Conservation (phyloP, 2,888 invertebrate species). For the Dilophus febrilis region DNA sequence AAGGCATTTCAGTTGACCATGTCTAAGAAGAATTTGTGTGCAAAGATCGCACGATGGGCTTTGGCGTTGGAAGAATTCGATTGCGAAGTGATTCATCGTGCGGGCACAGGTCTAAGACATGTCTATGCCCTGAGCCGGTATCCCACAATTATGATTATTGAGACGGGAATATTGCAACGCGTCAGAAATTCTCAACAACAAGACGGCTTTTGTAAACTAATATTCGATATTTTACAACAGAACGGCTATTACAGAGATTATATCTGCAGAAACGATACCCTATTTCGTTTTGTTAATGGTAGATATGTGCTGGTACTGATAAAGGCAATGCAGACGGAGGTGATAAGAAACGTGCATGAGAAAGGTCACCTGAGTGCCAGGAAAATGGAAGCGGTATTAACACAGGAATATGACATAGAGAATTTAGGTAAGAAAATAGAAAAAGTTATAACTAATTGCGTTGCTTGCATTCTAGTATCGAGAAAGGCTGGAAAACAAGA, state of each 20-base stretch:
- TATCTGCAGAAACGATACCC: slow-evolving; percentile 7
- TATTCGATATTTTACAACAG: slow-evolving; percentile 9
- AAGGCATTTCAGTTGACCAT: slow-evolving; percentile 18
- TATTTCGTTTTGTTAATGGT: slow-evolving; percentile 10
- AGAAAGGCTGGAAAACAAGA: slow-evolving; percentile 14
- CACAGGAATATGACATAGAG: slow-evolving; percentile 4
- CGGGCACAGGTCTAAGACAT: slow-evolving; percentile 10
- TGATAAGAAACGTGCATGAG: slow-evolving; percentile 18
- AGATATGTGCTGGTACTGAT: slow-evolving; percentile 5
- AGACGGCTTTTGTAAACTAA: slow-evolving; percentile 10
- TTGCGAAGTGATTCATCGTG: slow-evolving; percentile 9
- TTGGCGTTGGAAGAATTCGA: slow-evolving; percentile 11
- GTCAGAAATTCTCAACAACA: slow-evolving; percentile 8
- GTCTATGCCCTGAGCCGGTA: slow-evolving; percentile 11
- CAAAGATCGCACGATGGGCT: slow-evolving; percentile 15
- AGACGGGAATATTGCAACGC: neutral
- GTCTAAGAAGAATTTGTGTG: slow-evolving; percentile 18
- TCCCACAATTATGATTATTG: slow-evolving; percentile 2
- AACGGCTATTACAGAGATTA: slow-evolving; percentile 8
- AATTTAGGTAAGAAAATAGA: slow-evolving; percentile 4
- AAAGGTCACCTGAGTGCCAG: slow-evolving; percentile 19
- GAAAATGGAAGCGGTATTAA: slow-evolving; percentile 8
- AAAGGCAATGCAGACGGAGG: slow-evolving; percentile 5
- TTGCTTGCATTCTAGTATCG: neutral
- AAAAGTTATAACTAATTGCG: no score